Evolutionary conservation across 2,797 vertebrate species (phyloP).

Genomic region (Enteromius thamalakanensis): DNA sequence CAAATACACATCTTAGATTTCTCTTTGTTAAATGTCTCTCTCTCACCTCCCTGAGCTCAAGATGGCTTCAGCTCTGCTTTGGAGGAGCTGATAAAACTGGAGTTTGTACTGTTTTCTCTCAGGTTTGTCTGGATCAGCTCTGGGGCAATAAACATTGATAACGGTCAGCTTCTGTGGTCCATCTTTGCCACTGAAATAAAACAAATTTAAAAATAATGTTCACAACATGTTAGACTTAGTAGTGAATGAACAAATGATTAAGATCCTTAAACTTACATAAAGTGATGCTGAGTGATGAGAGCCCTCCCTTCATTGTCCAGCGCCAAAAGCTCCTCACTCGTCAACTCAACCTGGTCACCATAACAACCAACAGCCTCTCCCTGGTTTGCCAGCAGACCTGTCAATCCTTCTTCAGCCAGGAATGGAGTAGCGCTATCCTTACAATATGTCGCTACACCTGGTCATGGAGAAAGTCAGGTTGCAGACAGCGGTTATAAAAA

Average conservation of each 20-base stretch:
- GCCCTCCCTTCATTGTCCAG: constrained; percentile 88
- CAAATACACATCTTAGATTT: background rate
- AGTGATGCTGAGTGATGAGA: constrained; percentile 85
- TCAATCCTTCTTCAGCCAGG: constrained; percentile 88
- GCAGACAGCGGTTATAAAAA: background rate
- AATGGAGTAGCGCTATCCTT: constrained; percentile 79
- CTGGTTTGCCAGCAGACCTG: constrained; percentile 80
- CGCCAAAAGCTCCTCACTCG: constrained; percentile 81
- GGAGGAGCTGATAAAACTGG: constrained; percentile 86
- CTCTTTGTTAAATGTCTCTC: background rate
- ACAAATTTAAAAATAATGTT: background rate
- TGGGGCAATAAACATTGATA: constrained; percentile 91
- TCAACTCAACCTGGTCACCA: constrained; percentile 79
- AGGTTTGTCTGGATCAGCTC: constrained; percentile 88
- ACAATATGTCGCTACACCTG: constrained; percentile 91
- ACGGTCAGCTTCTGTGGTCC: constrained; percentile 78
- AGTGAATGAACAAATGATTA: background rate
- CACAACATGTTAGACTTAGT: background rate
- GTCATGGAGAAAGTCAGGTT: background rate
- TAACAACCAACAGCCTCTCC: constrained; percentile 80
- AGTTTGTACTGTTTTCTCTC: constrained; percentile 86
- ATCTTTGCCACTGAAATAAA: constrained; percentile 68
- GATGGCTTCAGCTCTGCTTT: constrained; percentile 83
- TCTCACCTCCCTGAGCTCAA: constrained; percentile 80
- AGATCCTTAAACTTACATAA: constrained; percentile 72